phyloP scores from a whole-genome alignment of 2,113 vertebrate species.

The Potamarius usumacintae region DNA sequence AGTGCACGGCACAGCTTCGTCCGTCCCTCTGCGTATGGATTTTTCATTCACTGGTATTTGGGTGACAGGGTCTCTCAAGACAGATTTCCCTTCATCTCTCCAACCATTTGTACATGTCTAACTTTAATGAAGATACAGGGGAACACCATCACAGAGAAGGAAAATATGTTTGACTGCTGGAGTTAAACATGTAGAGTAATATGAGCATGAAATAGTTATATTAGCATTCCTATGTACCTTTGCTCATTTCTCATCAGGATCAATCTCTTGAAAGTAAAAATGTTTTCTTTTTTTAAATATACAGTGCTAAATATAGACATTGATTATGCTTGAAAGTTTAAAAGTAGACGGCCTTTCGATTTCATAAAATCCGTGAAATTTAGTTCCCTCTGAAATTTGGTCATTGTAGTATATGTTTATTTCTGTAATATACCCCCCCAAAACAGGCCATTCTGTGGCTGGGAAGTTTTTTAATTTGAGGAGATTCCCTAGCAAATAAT shows the following conservation, averaged over 20 bases:
- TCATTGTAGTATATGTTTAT: too few relatives aligned
- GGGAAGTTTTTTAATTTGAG: too few relatives aligned
- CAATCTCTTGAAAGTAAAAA: not conserved
- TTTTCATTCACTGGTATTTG: constrained; percentile 71
- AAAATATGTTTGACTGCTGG: constrained; percentile 50
- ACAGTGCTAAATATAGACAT: not conserved
- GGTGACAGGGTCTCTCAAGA: constrained; percentile 60
- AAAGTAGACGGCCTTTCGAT: too few relatives aligned
- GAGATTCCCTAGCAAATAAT: too few relatives aligned
- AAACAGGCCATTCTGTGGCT: too few relatives aligned
- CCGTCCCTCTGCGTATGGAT: constrained; percentile 62
- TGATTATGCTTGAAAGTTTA: not conserved
- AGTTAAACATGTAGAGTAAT: constrained; percentile 47
- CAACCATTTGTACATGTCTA: constrained; percentile 48
- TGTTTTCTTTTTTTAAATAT: not conserved
- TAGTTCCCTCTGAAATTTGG: too few relatives aligned
- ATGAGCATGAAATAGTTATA: constrained; percentile 11
- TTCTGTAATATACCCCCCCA: too few relatives aligned
- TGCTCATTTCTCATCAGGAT: not conserved
- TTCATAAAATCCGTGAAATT: too few relatives aligned
- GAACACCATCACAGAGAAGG: constrained; percentile 52
- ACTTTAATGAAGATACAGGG: constrained; percentile 53
- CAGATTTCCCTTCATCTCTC: constrained; percentile 62
- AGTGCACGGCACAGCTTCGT: constrained; percentile 67
- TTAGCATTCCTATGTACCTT: not conserved